phyloP scores from a whole-genome alignment of 2,113 vertebrate genomes.

The Hipposideros armiger region DNA sequence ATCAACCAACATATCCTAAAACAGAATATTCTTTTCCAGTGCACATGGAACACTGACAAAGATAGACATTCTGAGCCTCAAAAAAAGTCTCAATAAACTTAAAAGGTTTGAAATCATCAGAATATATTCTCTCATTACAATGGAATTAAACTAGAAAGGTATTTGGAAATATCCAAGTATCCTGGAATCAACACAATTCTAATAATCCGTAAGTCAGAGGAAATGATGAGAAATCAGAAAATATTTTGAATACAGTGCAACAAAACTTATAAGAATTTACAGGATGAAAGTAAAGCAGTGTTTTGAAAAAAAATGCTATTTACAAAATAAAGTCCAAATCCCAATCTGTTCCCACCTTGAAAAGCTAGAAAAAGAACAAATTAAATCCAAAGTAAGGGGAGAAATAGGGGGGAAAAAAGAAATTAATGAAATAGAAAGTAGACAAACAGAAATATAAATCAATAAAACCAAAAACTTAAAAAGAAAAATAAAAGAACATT shows the following conservation, averaged over 20 bases:
- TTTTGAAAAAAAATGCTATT: background rate
- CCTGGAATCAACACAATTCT: background rate
- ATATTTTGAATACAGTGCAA: background rate
- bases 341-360: background rate
- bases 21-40: background rate
- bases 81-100: background rate
- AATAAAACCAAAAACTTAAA: background rate
- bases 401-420: background rate
- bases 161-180: background rate
- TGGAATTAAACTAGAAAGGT: background rate
- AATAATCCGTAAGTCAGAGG: background rate
- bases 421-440: background rate
- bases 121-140: background rate
- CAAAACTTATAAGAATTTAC: background rate
- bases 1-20: background rate
- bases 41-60: background rate
- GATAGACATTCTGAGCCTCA: background rate
- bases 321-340: background rate
- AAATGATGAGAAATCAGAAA: slow-evolving; percentile 7
- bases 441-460: background rate
- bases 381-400: background rate
- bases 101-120: background rate
- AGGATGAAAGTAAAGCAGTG: background rate
- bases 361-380: background rate
- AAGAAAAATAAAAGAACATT: background rate